Base-by-base conservation (phyloP, 2,797 vertebrate species). In the Paratrypauchen microcephalus region DNA sequence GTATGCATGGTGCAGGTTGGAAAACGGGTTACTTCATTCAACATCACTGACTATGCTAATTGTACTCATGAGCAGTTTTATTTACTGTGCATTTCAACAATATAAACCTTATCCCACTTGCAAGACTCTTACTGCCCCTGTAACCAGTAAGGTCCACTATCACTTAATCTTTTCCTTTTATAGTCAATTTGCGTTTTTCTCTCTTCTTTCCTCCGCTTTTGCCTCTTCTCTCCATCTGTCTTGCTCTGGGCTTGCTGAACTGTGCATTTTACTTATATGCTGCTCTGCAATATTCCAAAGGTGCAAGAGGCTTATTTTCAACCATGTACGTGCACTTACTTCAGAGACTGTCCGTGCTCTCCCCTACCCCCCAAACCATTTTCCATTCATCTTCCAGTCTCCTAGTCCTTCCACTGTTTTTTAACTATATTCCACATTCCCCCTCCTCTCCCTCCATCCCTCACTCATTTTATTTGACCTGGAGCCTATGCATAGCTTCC, bases 201-300 rank as follows among this genome's bases (percentile, higher is more conserved):
- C 30, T 3, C 19, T 56, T 60, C 16, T 59, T 58, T 1, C 65
- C 73, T 76, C 70, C 81, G 75, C 47, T 69, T 80, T 70, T 78
- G 73, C 78, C 50, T 79, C 72, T 73, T 71, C 60, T 71, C 56
- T 24, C 60, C 60, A 56, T 65, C 72, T 66, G 62, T 75, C 73
- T 83, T 65, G 82, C 85, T 88, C 64, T 77, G 68, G 62, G 69
- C 72, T 75, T 89, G 86, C 87, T 89, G 90, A 92, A 86, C 75
- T 85, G 54, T 88, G 88, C 81, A 78, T 87, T 92, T 90, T 88
- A 73, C 77, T 69, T 77, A 79, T 73, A 81, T 71, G 80, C 80
- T 69, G 74, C 77, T 32, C 73, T 87, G 84, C 82, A 86, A 79
- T 84, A 88, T 87, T 86, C 75, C 62, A 68, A 71, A 76, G 69